These are phyloP conservation scores for Damaliscus lunatus DNA, from an alignment of 2,113 vertebrate genomes.

Conservation along the genomic window DNA sequence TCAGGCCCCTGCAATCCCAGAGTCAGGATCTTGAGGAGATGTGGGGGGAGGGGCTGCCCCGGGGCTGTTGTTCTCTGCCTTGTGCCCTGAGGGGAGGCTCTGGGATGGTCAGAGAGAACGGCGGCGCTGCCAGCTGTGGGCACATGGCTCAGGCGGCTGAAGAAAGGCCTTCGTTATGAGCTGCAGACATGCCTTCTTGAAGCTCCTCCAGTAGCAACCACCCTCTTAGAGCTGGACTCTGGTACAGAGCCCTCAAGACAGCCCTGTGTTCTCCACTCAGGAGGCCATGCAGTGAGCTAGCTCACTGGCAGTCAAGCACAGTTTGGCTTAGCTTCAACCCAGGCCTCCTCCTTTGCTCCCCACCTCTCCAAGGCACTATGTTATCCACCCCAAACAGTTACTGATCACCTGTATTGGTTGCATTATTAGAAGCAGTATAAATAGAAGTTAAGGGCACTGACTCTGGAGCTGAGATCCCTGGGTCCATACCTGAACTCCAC, in stretches of 20 bases:
- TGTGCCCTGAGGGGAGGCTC: not conserved
- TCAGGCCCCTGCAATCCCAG: not conserved
- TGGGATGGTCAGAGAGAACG: too few relatives aligned
- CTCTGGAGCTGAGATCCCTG: not conserved
- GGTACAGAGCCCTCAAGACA: too few relatives aligned
- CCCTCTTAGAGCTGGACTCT: not conserved
- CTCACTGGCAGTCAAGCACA: not conserved
- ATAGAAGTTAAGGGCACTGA: not conserved
- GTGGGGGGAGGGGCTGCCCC: fast-evolving
- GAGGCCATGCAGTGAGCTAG: not conserved
- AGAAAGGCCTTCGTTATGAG: not conserved
- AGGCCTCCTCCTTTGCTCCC: not conserved
- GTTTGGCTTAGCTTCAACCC: not conserved
- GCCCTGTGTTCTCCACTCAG: too few relatives aligned
- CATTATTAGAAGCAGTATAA: not conserved
- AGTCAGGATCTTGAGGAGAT: not conserved
- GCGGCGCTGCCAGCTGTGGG: not conserved
- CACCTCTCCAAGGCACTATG: not conserved
- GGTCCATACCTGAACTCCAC: not conserved
- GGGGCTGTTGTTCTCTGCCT: not conserved
- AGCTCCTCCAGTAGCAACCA: not conserved
- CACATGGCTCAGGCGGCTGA: not conserved
- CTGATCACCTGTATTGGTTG: not conserved
- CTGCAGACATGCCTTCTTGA: not conserved
- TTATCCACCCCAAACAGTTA: not conserved